Evolutionary conservation across 2,888 invertebrate species (phyloP).

Genomic region (Octodonta nipae): DNA sequence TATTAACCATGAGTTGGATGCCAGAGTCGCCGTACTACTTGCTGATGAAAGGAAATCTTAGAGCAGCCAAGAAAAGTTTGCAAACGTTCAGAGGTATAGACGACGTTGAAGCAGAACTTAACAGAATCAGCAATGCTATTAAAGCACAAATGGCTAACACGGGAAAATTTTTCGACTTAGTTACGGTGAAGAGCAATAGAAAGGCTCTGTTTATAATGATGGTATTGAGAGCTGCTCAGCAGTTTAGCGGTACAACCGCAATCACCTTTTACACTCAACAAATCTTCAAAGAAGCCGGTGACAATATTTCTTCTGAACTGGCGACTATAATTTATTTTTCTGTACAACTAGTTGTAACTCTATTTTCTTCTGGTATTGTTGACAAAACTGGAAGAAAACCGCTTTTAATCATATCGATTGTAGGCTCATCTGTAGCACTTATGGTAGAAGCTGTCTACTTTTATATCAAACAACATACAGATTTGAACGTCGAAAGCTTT

Average conservation of each 20-base stretch:
- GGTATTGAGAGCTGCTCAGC: conserved; percentile 42
- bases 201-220: conserved; percentile 50
- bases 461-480: conserved; percentile 31
- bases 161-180: conserved; percentile 43
- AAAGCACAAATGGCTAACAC: conserved; percentile 36
- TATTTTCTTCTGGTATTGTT: conserved; percentile 44
- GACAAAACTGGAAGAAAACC: conserved; percentile 43
- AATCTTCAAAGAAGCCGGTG: conserved; percentile 34
- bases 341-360: conserved; percentile 43
- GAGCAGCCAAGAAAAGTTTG: conserved; percentile 38
- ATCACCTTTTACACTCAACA: conserved; percentile 48
- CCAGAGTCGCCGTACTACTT: conserved; percentile 47
- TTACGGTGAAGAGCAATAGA: conserved; percentile 44
- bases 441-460: conserved; percentile 37
- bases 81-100: conserved; percentile 36
- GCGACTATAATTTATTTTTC: conserved; percentile 31
- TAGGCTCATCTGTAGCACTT: conserved; percentile 34
- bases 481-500: conserved; percentile 28
- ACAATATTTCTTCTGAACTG: conserved; percentile 32
- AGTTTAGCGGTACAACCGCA: conserved; percentile 47
- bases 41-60: conserved; percentile 32
- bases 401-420: conserved; percentile 40
- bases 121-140: conserved; percentile 26
- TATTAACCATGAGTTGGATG: conserved; percentile 38
- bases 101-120: conserved; percentile 37